Evolutionary conservation across 2,888 invertebrate species (phyloP).

Genomic region (Pollenia griseotomentosa): DNA sequence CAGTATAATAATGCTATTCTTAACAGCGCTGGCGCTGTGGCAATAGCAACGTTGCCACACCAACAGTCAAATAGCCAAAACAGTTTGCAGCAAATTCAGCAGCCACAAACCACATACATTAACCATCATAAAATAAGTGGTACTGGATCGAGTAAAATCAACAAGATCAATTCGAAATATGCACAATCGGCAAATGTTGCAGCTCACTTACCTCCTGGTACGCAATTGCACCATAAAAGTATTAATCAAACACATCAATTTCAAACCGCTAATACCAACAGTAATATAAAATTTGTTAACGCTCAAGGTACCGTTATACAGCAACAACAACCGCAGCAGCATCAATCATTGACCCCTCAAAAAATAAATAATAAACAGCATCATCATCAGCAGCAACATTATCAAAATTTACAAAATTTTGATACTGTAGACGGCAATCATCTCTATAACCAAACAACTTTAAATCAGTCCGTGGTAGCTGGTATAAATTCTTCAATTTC

Average conservation of each 20-base stretch:
- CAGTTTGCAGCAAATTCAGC: conserved; percentile 68
- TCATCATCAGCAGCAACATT: conserved; percentile 69
- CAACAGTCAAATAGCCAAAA: conserved; percentile 76
- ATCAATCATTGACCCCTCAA: conserved; percentile 69
- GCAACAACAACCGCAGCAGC: conserved; percentile 77
- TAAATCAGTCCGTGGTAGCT: conserved; percentile 70
- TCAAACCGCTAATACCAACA: conserved; percentile 59
- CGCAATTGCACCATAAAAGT: conserved; percentile 81
- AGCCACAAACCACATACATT: conserved; percentile 76
- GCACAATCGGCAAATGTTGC: conserved; percentile 74
- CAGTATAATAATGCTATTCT: conserved; percentile 80
- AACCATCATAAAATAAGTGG: conserved; percentile 76
- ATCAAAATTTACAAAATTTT: conserved; percentile 71
- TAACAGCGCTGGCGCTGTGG: conserved; percentile 77
- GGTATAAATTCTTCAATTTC: conserved; percentile 64
- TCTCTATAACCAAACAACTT: conserved; percentile 42
- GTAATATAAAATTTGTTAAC: conserved; percentile 84
- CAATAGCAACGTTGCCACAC: conserved; percentile 78
- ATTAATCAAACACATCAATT: conserved; percentile 61
- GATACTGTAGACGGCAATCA: conserved; percentile 70
- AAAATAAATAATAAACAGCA: conserved; percentile 69
- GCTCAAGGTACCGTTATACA: conserved; percentile 84
- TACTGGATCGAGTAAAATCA: conserved; percentile 76
- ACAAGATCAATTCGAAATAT: conserved; percentile 78
- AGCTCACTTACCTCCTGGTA: conserved; percentile 81